Base-by-base conservation (phyloP, 2,797 vertebrate species). In the Vultur gryphus region DNA sequence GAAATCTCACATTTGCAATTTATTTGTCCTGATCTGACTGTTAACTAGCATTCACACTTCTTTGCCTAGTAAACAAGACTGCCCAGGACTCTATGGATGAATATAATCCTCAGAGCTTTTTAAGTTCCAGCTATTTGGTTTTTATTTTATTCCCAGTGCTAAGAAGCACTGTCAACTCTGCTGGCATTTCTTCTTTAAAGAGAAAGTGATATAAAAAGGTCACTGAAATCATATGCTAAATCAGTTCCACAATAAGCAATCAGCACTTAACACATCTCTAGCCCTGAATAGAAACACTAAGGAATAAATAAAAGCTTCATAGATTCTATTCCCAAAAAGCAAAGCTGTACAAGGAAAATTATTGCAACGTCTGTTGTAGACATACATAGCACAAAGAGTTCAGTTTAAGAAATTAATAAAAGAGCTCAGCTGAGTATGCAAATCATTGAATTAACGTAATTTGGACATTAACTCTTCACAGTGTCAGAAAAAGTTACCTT, bases 241-340 rank as follows among this genome's bases (percentile, higher is more conserved):
- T 83, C 44, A 76, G 80, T 67, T 55, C 23, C 64, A 90, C 87
- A 87, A 87, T 77, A 89, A 93, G 75, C 43, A 96, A 85, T 77
- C 93, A 93, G 43, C 57, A 65, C 51, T 88, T 79, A 90, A 94
- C 64, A 85, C 16, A 72, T 41, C 64, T 72, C 65, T 64, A 33
- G 39, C 62, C 54, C 67, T 52, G 48, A 81, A 64, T 17, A 95
- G 81, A 94, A 87, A 90, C 70, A 78, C 23, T 66, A 64, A 23
- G 41, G 35, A 71, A 79, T 89, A 77, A 93, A 83, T 41, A 84
- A 61, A 76, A 87, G 29, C 46, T 85, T 72, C 65, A 59, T 8
- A 59, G 28, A 69, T 19, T 88, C 44, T 61, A 88, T 52, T 89
- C 13, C 39, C 59, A 49, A 79, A 87, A 84, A 75, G 15, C 24